phyloP scores from a whole-genome alignment of 2,797 vertebrate species.

The Phrynocephalus forsythii region DNA sequence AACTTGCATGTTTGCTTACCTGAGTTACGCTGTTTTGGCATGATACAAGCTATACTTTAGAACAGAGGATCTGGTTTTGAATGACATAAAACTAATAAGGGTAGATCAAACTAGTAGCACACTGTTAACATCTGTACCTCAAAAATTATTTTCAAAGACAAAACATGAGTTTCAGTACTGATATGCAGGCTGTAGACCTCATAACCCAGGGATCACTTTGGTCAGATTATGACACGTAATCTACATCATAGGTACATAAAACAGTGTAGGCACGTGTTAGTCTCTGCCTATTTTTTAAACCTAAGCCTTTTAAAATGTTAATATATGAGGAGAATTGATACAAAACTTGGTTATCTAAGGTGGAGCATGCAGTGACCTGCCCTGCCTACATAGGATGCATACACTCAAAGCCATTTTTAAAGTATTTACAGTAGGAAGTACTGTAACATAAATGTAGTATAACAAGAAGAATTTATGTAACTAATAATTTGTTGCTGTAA shows the following conservation, averaged over 20 bases:
- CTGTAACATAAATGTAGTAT: neutral
- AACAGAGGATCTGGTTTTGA: neutral
- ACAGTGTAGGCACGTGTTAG: neutral
- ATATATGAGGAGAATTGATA: neutral
- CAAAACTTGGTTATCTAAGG: neutral
- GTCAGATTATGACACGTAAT: conserved; percentile 28
- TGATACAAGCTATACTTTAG: neutral
- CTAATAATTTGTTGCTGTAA: no score
- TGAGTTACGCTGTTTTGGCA: neutral
- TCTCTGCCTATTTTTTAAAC: neutral
- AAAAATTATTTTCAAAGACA: neutral
- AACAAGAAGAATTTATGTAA: neutral
- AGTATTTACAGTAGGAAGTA: neutral
- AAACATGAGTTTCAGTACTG: neutral
- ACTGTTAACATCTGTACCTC: neutral
- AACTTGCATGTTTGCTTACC: conserved; percentile 1
- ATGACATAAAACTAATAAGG: neutral
- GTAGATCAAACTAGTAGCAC: neutral
- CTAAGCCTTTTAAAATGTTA: neutral
- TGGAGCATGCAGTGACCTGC: neutral
- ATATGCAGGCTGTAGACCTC: conserved; percentile 13
- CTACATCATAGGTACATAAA: neutral
- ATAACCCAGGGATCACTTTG: neutral
- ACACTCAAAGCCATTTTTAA: neutral
- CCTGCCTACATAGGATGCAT: neutral